Evolutionary conservation across 2,888 invertebrate species (phyloP).

Genomic region (Volucella inanis): DNA sequence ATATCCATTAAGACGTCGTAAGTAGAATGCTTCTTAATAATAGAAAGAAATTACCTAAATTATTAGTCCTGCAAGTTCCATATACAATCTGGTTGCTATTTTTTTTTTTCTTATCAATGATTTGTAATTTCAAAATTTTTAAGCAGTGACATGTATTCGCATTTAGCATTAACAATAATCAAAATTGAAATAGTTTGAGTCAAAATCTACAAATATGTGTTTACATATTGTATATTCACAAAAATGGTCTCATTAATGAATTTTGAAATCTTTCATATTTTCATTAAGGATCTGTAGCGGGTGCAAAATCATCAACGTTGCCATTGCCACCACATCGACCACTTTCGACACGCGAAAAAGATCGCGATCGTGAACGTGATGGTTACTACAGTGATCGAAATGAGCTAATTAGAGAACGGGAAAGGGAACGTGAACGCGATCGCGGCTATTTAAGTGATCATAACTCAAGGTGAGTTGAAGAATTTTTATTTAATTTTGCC

Average conservation of each 20-base stretch:
- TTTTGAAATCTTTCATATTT: conserved; percentile 29
- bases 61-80: conserved; percentile 58
- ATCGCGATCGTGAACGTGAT: conserved; percentile 88
- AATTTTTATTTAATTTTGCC: conserved; percentile 2
- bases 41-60: conserved; percentile 45
- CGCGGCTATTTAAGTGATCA: conserved; percentile 91
- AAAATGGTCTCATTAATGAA: neutral
- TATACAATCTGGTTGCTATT: conserved; percentile 47
- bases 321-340: conserved; percentile 90
- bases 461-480: conserved; percentile 86
- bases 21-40: conserved; percentile 83
- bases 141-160: conserved; percentile 8
- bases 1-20: conserved; percentile 92
- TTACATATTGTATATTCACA: too few relatives aligned
- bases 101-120: conserved; percentile 8
- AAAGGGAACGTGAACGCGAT: conserved; percentile 88
- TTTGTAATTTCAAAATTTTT: conserved; percentile 24
- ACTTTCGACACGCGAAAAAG: conserved; percentile 85
- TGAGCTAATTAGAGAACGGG: conserved; percentile 90
- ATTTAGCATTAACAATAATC: conserved; percentile 12
- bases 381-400: conserved; percentile 95
- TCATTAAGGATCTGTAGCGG: conserved; percentile 86
- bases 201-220: neutral
- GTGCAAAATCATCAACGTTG: conserved; percentile 92
- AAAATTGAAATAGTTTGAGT: conserved; percentile 13